Base-by-base conservation (phyloP, 2,888 invertebrate species). In the Agrotis exclamationis region DNA sequence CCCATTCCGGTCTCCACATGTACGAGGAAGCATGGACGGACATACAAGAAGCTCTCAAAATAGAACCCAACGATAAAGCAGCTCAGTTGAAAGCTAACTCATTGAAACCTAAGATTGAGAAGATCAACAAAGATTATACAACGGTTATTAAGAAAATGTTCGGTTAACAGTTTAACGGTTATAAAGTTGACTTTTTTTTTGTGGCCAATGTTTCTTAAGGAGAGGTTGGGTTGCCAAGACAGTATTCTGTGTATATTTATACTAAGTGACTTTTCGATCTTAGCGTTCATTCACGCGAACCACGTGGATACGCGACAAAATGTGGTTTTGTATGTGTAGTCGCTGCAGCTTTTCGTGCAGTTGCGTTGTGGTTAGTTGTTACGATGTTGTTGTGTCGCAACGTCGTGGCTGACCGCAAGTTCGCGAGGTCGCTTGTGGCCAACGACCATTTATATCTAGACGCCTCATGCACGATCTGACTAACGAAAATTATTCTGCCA, bases 11-110 rank as follows among this genome's bases (percentile, higher is more conserved):
- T 57, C 91, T 97, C 0, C 94, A 96, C 51, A 97, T 98, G 91
- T 97, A 97, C 80, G 97, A 98, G 65, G 96, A 97, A 70, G 98
- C 98, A 0, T 95, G 97, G 88, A 87, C 88, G 2, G 97, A 97
- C 85, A 96, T 97, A 44, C 96, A 97, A 60, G 95, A 92, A 56
- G 96, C 96, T 0, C 88, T 97, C 0, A 89, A 94, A 59, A 87
- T 97, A 58, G 97, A 98, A 81, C 97, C 98, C 0, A 96, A 96
- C 51, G 97, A 98, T 86, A 97, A 97, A 74, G 97, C 97, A 4
- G 97, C 97, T 0, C 94, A 95, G 67, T 95, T 97, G 48, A 97
- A 97, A 85, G 96, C 97, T 1, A 94, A 93, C 28, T 91, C 96
- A 54, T 94, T 97, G 18, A 96, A 95, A 74, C 93, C 96, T 0